A percentile compares a stretch with the other conserved stretches of the same genome.
Conservation (phyloP, 2,797 vertebrate genomes). For the Myotis vivesi region DNA sequence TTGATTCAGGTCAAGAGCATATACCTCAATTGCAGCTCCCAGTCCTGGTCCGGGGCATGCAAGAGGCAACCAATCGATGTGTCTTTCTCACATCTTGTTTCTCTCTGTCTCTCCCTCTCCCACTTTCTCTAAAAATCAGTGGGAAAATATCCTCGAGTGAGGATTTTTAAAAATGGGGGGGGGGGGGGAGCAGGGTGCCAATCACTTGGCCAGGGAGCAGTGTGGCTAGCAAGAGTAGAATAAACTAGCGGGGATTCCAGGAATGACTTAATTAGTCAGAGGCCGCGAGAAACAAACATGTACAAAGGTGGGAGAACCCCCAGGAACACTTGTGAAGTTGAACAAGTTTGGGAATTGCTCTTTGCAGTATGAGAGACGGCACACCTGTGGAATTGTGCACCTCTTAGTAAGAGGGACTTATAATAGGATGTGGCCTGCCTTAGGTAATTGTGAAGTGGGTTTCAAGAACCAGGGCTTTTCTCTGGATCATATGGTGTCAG, state of each 20-base stretch:
- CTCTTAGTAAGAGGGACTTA: rapidly evolving
- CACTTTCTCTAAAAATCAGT: too few species aligned
- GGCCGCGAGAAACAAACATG: background rate
- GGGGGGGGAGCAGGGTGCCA: too few species aligned
- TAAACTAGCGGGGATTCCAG: background rate
- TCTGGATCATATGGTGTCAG: background rate
- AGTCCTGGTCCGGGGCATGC: too few species aligned
- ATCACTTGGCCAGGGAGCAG: background rate
- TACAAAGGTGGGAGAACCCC: background rate
- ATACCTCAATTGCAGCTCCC: too few species aligned
- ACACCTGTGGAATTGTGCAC: rapidly evolving
- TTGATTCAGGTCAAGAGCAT: too few species aligned
- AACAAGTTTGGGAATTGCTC: rapidly evolving
- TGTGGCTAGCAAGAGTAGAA: background rate
- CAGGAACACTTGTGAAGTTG: background rate
- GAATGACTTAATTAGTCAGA: background rate
- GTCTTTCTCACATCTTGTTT: too few species aligned
- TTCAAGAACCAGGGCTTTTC: background rate
- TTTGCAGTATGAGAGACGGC: rapidly evolving
- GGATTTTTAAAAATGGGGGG: too few species aligned
- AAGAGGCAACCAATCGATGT: too few species aligned
- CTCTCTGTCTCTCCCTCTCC: too few species aligned
- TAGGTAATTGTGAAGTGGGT: background rate
- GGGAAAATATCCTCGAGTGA: too few species aligned
- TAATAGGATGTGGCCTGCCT: rapidly evolving